A percentile compares a stretch with the other conserved stretches of the same genome.
phyloP scores from a whole-genome alignment of 2,888 invertebrate species.

The Machimus atricapillus region DNA sequence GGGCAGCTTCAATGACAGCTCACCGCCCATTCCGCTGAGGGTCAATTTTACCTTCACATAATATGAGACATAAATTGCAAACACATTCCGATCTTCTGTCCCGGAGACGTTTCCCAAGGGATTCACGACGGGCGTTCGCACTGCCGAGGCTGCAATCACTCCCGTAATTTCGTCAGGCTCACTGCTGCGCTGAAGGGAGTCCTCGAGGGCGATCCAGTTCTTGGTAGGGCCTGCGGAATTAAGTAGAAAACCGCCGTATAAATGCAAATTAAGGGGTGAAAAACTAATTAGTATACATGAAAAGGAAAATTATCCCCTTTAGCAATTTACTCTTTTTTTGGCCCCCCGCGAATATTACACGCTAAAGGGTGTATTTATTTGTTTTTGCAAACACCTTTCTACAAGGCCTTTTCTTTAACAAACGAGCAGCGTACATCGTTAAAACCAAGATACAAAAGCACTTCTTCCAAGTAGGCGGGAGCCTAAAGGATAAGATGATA shows the following conservation, averaged over 20 bases:
- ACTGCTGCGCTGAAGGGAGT: constrained; percentile 76
- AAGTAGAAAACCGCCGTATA: background rate
- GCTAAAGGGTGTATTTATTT: background rate
- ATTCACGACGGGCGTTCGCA: constrained; percentile 60
- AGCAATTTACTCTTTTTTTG: background rate
- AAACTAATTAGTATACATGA: background rate
- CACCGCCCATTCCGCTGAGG: constrained; percentile 82
- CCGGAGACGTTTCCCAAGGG: constrained; percentile 52
- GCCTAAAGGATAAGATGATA: background rate
- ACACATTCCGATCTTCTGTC: constrained; percentile 82
- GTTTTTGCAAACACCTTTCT: background rate
- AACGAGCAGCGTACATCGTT: too few relatives aligned
- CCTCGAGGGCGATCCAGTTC: constrained; percentile 91
- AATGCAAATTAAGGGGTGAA: background rate
- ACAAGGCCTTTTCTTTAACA: background rate
- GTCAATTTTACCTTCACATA: constrained; percentile 87
- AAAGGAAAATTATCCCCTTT: background rate
- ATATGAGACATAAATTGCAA: constrained; percentile 90
- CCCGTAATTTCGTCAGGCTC: constrained; percentile 66
- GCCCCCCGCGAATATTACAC: background rate
- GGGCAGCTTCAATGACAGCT: constrained; percentile 79
- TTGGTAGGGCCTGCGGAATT: constrained; percentile 73
- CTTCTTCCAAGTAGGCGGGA: background rate
- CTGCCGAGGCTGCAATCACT: constrained; percentile 66
- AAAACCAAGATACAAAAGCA: background rate